Base-by-base conservation (phyloP, 2,113 vertebrate genomes). In the Leucopsar rothschildi region DNA sequence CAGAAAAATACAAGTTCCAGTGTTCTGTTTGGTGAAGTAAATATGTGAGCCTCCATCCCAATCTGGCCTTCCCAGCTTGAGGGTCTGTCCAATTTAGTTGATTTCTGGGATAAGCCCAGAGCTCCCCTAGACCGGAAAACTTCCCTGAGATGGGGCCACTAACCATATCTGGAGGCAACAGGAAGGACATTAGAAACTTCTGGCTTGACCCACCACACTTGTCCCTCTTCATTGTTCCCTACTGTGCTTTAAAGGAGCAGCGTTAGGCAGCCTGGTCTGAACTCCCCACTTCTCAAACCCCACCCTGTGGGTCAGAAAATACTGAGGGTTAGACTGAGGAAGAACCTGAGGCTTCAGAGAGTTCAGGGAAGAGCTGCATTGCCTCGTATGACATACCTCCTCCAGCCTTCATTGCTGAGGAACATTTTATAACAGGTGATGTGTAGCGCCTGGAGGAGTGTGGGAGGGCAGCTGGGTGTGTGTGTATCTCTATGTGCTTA, bases 161-260 rank as follows among this genome's bases (percentile, higher is more conserved):
- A 56, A 73, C 53, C 39, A 3, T 29, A 18, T 60, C 63, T 73
- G 33, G 39, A 77, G 57, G 59, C 37, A 65, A 57, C 7, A 7
- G 80, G 69, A 79, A 75, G 49, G 57, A 92, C 88, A 91, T 80
- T 9, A 66, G 52, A 88, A 93, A 81, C 68, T 82, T 63, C 24
- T 56, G 63, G 28, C n/a, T 83, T 50, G 72, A 52, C 40, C 53
- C 53, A 79, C 69, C 65, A 91, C 53, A 17, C 28, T 86, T 79
- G 73, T 75, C 49, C 47, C 40, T 70, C 40, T 81, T 64, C 27
- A 15, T 71, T 71, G 55, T 45, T 70, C 69, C 61, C 42, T 71
- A 18, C 3, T 71, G 64, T 22, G 64, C 69, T 93, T 89, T 84
- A 68, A 93, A 86, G 77, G 40, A 82, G 64, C 61, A 71, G 37